Evolutionary conservation across 2,888 invertebrate genomes (phyloP).

Genomic region (Microplitis manilae): DNA sequence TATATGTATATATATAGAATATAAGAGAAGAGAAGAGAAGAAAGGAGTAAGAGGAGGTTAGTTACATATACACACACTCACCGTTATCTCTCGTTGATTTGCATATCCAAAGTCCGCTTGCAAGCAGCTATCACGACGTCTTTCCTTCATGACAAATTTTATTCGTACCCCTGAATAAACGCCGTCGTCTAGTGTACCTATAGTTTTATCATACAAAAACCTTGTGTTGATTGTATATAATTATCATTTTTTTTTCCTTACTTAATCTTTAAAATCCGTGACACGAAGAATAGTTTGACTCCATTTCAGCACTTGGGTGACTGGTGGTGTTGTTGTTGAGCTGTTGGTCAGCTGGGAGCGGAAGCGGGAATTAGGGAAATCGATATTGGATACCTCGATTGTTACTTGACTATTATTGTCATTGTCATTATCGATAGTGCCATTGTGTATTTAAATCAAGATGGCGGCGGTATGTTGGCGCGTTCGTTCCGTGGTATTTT

Average conservation of each 20-base stretch:
- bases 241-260: background rate
- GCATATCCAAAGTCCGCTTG: slow-evolving; percentile 65
- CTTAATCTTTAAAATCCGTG: background rate
- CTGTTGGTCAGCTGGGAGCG: too few species aligned
- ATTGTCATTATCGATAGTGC: too few species aligned
- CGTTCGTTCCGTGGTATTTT: background rate
- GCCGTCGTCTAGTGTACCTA: background rate
- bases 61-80: slow-evolving; percentile 54
- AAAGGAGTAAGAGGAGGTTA: slow-evolving; percentile 54
- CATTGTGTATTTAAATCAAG: too few species aligned
- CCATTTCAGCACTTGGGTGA: too few species aligned
- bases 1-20: background rate
- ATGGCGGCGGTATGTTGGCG: background rate
- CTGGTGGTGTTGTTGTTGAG: too few species aligned
- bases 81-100: slow-evolving; percentile 60
- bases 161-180: slow-evolving; percentile 16
- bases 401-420: too few species aligned
- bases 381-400: too few species aligned
- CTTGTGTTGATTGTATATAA: background rate
- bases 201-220: background rate
- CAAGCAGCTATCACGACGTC: slow-evolving; percentile 24
- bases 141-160: slow-evolving; percentile 35
- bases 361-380: too few species aligned
- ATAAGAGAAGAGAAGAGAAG: slow-evolving; percentile 34
- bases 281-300: too few species aligned